These are phyloP conservation scores for Octopus sinensis DNA, from an alignment of 1,140 invertebrate genomes.

Conservation along the genomic window DNA sequence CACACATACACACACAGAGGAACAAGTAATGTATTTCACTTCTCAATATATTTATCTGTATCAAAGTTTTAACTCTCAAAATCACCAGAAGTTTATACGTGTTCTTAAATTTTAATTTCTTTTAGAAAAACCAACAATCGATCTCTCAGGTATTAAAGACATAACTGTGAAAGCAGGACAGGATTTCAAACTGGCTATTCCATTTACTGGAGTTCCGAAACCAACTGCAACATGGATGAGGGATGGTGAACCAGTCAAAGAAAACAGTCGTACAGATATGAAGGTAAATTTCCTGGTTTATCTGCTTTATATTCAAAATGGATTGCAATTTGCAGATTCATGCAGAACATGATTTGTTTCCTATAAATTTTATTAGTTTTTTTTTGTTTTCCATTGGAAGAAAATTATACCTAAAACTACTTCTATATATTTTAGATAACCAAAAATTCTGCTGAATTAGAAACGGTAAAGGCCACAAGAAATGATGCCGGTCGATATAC, in stretches of 20 bases:
- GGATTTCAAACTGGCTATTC: conserved; percentile 93
- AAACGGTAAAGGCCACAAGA: conserved; percentile 87
- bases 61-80: too few relatives aligned
- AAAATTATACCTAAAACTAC: too few relatives aligned
- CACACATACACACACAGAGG: too few relatives aligned
- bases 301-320: too few relatives aligned
- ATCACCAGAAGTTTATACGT: too few relatives aligned
- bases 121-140: conserved; percentile 87
- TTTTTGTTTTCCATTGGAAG: too few relatives aligned
- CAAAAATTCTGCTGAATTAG: conserved; percentile 85
- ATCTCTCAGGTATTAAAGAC: conserved; percentile 88
- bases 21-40: neutral
- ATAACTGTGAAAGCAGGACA: conserved; percentile 95
- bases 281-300: conserved; percentile 31
- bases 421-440: conserved; percentile 63
- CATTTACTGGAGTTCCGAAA: conserved; percentile 91
- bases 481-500: conserved; percentile 88
- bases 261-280: conserved; percentile 53
- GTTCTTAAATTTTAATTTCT: neutral
- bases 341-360: neutral
- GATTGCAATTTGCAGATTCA: too few relatives aligned
- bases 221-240: conserved; percentile 90
- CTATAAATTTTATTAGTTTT: neutral
- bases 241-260: conserved; percentile 76
- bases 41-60: neutral